Percentiles rank a stretch among this genome's conserved stretches.
Evolutionary conservation across 2,888 invertebrate species (phyloP).

Genomic region (Rhagonycha lutea): DNA sequence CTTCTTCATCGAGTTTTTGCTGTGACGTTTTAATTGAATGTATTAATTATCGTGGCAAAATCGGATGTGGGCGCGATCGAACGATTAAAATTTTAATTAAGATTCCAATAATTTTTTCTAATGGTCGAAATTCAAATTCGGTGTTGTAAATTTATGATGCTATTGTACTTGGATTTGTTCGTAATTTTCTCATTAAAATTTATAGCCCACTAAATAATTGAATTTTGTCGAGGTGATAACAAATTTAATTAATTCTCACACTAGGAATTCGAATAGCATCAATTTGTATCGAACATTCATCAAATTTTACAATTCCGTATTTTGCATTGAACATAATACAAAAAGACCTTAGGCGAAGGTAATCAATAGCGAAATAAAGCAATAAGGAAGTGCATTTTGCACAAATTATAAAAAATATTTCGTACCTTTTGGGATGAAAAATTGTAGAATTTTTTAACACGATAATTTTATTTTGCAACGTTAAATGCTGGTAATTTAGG

Average conservation of each 20-base stretch:
- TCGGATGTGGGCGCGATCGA: background rate
- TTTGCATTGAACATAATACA: no score
- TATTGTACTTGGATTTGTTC: background rate
- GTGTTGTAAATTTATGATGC: background rate
- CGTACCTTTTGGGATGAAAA: constrained; percentile 1
- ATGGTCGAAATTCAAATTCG: background rate
- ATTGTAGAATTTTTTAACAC: background rate
- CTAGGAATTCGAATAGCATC: background rate
- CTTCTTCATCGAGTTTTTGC: background rate
- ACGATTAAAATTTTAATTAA: background rate
- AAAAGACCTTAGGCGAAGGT: background rate
- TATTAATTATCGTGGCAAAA: background rate
- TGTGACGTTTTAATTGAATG: background rate
- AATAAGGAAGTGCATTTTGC: background rate
- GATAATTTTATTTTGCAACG: background rate
- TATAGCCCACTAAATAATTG: background rate
- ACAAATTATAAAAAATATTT: background rate
- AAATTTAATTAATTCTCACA: background rate
- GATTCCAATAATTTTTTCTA: background rate
- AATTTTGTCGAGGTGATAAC: background rate
- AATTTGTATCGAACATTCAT: background rate
- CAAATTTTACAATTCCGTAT: background rate
- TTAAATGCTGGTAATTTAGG: background rate
- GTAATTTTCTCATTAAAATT: background rate
- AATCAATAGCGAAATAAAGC: background rate